Evolutionary conservation across 2,113 vertebrate species (phyloP), one percentile per base, ranked within the genome.

Genomic region (Dendrocopos noguchii): DNA sequence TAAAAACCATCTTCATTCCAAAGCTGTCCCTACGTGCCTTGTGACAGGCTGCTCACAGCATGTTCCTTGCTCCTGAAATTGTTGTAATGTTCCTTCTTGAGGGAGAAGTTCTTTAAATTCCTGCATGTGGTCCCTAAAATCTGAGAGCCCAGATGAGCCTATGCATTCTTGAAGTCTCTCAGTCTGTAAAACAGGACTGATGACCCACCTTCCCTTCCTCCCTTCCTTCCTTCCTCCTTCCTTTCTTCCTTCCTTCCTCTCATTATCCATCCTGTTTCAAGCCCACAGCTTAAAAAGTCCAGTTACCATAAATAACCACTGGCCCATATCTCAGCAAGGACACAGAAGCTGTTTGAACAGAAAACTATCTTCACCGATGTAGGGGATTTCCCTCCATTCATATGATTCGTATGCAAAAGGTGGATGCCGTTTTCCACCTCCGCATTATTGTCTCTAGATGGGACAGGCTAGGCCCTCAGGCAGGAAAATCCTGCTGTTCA

Each of bases 1-100:
- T 84, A 72, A 95, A 96, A 96, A 7, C 50, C 77, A 96, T 95
- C 83, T 95, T 93, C 83, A 84, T 93, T 86, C 83, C 87, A 84
- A 65, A 81, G 33, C 17, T 79, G 31, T 46, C 66, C 25, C 90
- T 95, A 95, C 65, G 73, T 96, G 95, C 91, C 31, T 77, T 65
- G 19, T 22, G 39, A 56, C 91, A 95, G 86, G 74, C 61, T 77
- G 14, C 36, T 83, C 75, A 50, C 29, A 52, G 44, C 29, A 9
- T 36, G 28, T 21, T 34, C 20, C 50, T 87, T 74, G 52, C 63
- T 79, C 71, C 67, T 80, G 57, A 90, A 76, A 72, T 53, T 15
- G 17, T 42, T 82, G 52, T 28, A 59, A 28, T 64, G 16, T 65
- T 72, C 47, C 42, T 87, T 80, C 39, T 82, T 36, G 14, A 70